These are phyloP conservation scores for Ranitomeya variabilis DNA, from an alignment of 2,113 vertebrate genomes.

Conservation along the genomic window DNA sequence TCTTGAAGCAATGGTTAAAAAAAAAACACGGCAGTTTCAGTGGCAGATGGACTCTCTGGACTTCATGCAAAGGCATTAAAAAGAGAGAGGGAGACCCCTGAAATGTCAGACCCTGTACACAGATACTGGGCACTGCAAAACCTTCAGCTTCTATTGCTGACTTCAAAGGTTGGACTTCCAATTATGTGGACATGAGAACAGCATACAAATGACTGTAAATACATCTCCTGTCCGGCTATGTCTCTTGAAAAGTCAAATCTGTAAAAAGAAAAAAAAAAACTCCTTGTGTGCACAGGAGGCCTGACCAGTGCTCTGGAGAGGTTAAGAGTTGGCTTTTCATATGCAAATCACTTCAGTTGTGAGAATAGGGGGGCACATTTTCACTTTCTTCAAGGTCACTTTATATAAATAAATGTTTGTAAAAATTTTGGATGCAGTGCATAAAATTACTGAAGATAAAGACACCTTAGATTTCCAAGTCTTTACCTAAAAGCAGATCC, in stretches of 20 bases:
- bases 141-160: constrained; percentile 39
- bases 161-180: constrained; percentile 63
- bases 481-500: not conserved
- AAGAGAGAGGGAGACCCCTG: constrained; percentile 59
- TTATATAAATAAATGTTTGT: not conserved
- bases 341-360: not conserved
- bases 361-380: not conserved
- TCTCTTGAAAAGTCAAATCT: constrained; percentile 30
- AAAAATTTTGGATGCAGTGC: not conserved
- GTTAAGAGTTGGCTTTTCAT: not conserved
- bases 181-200: constrained; percentile 54
- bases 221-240: constrained; percentile 26
- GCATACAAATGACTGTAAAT: constrained; percentile 38
- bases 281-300: not conserved
- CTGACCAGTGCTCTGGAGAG: not conserved
- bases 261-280: not conserved
- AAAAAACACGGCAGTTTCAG: constrained; percentile 74
- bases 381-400: not conserved
- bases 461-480: not conserved
- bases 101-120: constrained; percentile 60
- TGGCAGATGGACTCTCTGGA: constrained; percentile 68
- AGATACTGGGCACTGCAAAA: constrained; percentile 40
- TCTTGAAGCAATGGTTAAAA: constrained; percentile 73
- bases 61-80: constrained; percentile 70
- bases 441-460: not conserved